Evolutionary conservation across 2,888 invertebrate genomes (phyloP), one percentile per base, ranked within the genome.

Genomic region (Polymixis flavicincta): DNA sequence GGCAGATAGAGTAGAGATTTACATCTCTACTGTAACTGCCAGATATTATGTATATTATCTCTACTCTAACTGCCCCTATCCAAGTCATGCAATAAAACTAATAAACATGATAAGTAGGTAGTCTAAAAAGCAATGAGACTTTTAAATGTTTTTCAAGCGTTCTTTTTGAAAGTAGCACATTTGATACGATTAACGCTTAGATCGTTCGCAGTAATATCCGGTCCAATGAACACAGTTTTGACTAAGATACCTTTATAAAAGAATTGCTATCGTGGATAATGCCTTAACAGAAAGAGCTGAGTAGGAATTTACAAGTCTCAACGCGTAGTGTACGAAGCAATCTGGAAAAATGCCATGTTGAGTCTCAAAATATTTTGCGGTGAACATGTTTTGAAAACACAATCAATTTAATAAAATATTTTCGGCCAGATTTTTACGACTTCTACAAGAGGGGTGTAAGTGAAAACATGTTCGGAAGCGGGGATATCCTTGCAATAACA

Each of bases 401-500:
- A 93, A 93, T 94, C 93, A 94, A 94, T 94, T 94, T 93, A 93
- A 92, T 92, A 92, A 92, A 92, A 92, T 93, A 94, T 94, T 93
- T 77, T 92, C 89, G 91, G 88, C 90, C 92, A 94, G 92, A 95
- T 94, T 95, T 95, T 96, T 95, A 96, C 92, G 95, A 93, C 92
- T 88, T 90, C 91, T 91, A 95, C 93, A 93, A 93, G 94, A 93
- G 94, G 95, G 95, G 95, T 93, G 95, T 95, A 94, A 96, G 96
- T 95, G 94, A 94, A 95, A 95, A 94, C 94, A 94, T 94, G 94
- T 93, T 92, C 94, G 94, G 94, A 94, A 95, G 94, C 93, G 92
- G 93, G 94, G 92, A 95, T 94, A 95, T 95, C 95, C 94, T 88
- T 87, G 93, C 93, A 95, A 96, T 96, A 96, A 96, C 95, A 95